Evolutionary conservation across 2,797 vertebrate species (phyloP).

Genomic region (Telmatherina bonti): DNA sequence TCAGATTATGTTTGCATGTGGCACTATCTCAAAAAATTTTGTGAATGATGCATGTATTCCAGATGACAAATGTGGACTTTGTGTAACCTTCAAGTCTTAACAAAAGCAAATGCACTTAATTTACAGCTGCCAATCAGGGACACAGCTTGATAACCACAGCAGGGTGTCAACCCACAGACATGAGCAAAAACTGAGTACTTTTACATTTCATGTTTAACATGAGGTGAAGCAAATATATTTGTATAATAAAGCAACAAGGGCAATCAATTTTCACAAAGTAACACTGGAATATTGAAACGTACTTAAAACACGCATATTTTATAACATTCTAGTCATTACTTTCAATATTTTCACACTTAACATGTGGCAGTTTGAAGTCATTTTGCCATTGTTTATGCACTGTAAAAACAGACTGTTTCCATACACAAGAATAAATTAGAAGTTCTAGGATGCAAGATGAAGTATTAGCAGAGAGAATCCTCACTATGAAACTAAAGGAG

Average conservation of each 20-base stretch:
- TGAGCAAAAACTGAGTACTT: slow-evolving; percentile 8
- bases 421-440: slow-evolving; percentile 9
- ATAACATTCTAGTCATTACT: background rate
- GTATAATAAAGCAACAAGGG: slow-evolving; percentile 13
- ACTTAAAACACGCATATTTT: background rate
- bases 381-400: slow-evolving; percentile 16
- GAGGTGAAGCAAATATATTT: background rate
- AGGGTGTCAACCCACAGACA: background rate
- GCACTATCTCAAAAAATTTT: background rate
- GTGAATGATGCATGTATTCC: background rate
- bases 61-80: background rate
- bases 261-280: background rate
- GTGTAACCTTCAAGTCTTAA: background rate
- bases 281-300: slow-evolving; percentile 42
- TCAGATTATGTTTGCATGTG: background rate
- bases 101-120: background rate
- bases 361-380: background rate
- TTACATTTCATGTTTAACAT: slow-evolving; percentile 6
- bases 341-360: background rate
- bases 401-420: slow-evolving; percentile 20
- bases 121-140: background rate
- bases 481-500: background rate
- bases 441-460: slow-evolving; percentile 10
- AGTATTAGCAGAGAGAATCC: no score
- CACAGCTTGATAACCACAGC: background rate